These are phyloP conservation scores for Danaus plexippus DNA, from an alignment of 1,140 invertebrate species.

Conservation along the genomic window DNA sequence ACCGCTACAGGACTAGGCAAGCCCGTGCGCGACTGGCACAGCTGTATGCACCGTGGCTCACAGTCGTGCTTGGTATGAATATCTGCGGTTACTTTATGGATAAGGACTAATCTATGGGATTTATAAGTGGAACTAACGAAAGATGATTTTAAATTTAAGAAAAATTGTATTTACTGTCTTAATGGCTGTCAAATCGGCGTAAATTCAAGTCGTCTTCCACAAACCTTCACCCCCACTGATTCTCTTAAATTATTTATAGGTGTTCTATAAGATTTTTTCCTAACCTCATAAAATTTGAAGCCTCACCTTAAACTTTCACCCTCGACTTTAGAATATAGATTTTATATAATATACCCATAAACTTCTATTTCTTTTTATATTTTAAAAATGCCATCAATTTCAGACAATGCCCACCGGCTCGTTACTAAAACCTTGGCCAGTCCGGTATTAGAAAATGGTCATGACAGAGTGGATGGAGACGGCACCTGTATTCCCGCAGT, in stretches of 20 bases:
- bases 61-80: conserved; percentile 75
- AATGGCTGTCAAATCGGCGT: too few species aligned
- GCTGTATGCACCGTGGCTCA: conserved; percentile 92
- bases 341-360: conserved; percentile 1
- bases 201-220: too few species aligned
- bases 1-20: conserved; percentile 85
- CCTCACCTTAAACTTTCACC: too few species aligned
- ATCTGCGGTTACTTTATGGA: background rate
- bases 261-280: too few species aligned
- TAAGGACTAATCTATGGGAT: too few species aligned
- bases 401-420: conserved; percentile 66
- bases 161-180: too few species aligned
- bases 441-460: conserved; percentile 52
- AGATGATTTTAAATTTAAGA: too few species aligned
- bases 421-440: conserved; percentile 59
- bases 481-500: conserved; percentile 29
- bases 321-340: too few species aligned
- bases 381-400: conserved; percentile 6
- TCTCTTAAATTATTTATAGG: too few species aligned
- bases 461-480: conserved; percentile 53
- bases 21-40: conserved; percentile 89
- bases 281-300: too few species aligned
- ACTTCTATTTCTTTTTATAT: background rate
- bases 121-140: too few species aligned
- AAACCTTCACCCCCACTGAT: too few species aligned